Percentiles rank a stretch among this genome's conserved stretches.
These are phyloP conservation scores for Elachura formosa DNA, from an alignment of 2,113 vertebrate species.

Conservation along the genomic window DNA sequence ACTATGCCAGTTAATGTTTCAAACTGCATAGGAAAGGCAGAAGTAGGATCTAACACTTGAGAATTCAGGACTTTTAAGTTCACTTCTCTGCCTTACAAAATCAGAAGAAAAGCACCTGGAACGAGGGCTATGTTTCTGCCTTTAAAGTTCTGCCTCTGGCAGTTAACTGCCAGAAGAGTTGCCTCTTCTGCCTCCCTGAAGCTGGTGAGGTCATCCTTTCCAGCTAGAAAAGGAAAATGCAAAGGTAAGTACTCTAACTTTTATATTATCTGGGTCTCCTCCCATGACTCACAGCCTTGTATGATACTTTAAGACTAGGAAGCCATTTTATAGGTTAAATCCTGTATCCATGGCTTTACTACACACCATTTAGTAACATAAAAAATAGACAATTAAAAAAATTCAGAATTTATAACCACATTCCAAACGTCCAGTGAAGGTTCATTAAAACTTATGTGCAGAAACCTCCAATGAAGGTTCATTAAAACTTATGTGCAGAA, in stretches of 20 bases:
- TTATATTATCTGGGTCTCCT: neutral
- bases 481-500: neutral
- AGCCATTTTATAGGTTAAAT: neutral
- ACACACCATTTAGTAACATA: neutral
- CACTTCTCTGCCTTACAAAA: neutral
- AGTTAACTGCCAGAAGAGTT: no score
- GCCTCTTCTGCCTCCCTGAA: neutral
- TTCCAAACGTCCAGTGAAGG: neutral
- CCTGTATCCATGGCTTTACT: neutral
- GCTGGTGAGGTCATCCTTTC: fast-evolving
- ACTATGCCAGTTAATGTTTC: neutral
- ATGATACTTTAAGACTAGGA: fast-evolving
- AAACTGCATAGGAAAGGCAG: neutral
- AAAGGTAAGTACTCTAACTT: neutral
- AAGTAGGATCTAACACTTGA: neutral
- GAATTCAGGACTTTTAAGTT: neutral
- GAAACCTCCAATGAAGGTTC: neutral
- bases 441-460: neutral
- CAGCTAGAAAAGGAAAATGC: neutral
- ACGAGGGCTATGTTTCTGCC: fast-evolving
- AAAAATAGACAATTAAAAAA: neutral
- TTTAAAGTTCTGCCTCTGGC: no score
- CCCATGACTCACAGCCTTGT: neutral
- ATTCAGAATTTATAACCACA: neutral
- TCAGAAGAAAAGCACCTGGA: neutral